Conservation (phyloP, 2,888 invertebrate genomes). For the Volucella inanis region DNA sequence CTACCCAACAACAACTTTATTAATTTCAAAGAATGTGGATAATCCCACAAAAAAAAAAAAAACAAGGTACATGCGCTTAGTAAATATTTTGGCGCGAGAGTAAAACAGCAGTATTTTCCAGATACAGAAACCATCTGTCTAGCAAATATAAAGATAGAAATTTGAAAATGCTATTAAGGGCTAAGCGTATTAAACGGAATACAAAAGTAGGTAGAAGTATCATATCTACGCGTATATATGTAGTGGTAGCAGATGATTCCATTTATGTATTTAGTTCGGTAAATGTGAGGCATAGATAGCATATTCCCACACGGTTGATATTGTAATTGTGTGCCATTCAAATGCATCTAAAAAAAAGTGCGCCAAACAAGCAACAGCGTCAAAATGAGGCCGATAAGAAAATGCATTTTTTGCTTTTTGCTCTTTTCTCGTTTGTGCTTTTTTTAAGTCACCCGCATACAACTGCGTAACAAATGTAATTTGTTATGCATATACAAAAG, state of each 20-base stretch:
- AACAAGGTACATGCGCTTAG: background rate
- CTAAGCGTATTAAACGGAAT: background rate
- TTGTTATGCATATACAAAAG: no score
- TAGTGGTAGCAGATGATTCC: slow-evolving; percentile 6
- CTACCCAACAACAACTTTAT: background rate
- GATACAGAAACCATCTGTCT: slow-evolving; percentile 17
- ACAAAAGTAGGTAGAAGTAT: background rate
- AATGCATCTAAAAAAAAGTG: slow-evolving; percentile 51
- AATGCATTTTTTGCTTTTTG: slow-evolving; percentile 23
- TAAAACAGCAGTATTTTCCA: background rate
- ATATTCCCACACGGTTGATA: no score
- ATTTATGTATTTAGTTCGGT: slow-evolving; percentile 45
- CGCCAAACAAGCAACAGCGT: slow-evolving; percentile 57
- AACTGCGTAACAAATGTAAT: background rate
- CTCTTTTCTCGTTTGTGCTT: slow-evolving; percentile 3
- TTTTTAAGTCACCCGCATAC: slow-evolving; percentile 16
- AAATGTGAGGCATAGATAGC: slow-evolving; percentile 12
- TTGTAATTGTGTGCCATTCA: background rate
- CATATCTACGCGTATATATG: background rate
- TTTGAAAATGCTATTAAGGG: background rate
- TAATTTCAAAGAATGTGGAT: background rate
- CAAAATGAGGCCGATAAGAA: slow-evolving; percentile 54
- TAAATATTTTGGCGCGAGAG: slow-evolving; percentile 25
- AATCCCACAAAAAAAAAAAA: background rate
- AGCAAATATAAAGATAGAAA: background rate